Evolutionary conservation across 2,888 invertebrate genomes (phyloP), one percentile per base, ranked within the genome.

Genomic region (Hydriomena furcata): DNA sequence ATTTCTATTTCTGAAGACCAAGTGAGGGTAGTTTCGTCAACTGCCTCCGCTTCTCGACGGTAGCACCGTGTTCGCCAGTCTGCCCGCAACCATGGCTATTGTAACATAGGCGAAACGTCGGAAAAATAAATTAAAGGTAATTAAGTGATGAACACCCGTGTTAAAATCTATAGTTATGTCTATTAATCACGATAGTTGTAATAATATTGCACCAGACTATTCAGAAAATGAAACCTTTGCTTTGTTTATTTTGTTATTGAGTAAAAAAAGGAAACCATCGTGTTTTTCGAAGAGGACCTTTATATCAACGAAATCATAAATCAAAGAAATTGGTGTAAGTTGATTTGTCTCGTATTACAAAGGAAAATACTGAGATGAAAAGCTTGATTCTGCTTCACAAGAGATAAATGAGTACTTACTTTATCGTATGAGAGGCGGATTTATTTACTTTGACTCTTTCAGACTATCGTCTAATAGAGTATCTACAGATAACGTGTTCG

Each of bases 371-470:
- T n/a, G 17, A 28, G 27, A 36, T 28, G 27, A 28, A 35, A 35
- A 13, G 21, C 27, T 20, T 7, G 30, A 45, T 45, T 24, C 24
- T 31, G 7, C n/a, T 31, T 10, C 24, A 37, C 27, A 31, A 13
- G 17, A 45, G 31, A 40, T 30, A 43, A 32, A 38, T 49, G 28
- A 24, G 28, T 51, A 41, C 21, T 11, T 24, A 36, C 36, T 21
- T 36, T 45, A 38, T 49, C 20, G 24, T 43, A 41, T 45, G 25
- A 36, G 51, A 44, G 31, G 25, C 28, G 41, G 52, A 36, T 47
- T 52, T 42, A 52, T 52, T 42, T 47, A 47, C 52, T 45, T 47
- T 28, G 46, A n/a, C n/a, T n/a, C n/a, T n/a, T n/a, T n/a, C 37
- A 47, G 50, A 50, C 31, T 54, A 36, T 46, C 34, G 28, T 37